Evolutionary conservation across 2,797 vertebrate species (phyloP), one percentile per base, ranked within the genome.

Genomic region (Clamator glandarius): DNA sequence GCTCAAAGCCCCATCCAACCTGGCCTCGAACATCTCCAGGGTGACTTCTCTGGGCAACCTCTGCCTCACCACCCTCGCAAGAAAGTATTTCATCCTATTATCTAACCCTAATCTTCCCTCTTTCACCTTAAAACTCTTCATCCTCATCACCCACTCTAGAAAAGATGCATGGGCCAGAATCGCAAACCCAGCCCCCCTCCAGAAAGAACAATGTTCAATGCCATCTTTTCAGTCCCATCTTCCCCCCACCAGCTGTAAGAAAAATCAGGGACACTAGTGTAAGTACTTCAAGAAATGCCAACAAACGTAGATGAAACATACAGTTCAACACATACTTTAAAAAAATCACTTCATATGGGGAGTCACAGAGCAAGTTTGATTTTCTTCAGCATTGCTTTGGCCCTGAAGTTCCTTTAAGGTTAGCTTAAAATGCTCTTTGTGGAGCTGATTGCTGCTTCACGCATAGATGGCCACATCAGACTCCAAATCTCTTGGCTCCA

Each of bases 241-340:
- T 12, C 42, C 12, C 18, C 31, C 7, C 29, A n/a, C n/a, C 25
- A 18, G 28, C 5, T 0, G 2, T 39, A 55, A 25, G 39, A 33
- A 67, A 69, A 77, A 29, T 9, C 29, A 64, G 28, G 33, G 46
- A 52, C 28, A 29, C 3, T 46, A 18, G 6, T 2, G 11, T 35
- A 73, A 80, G 61, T n/a, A 8, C 20, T 33, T n/a, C 12, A 29
- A 75, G 76, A 21, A 8, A 29, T 33, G 24, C 18, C 2, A 4
- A 14, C n/a, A 61, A 20, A 48, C 0, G 1, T 2, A 67, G 39
- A 28, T 84, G 17, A 17, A 41, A 15, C 5, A 10, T 2, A 4
- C 0, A 5, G 4, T 12, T 84, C 26, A 29, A 39, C 13, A 21
- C 4, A 15, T 3, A 41, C 29, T 11, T 48, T 39, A 58, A 55